phyloP scores from a whole-genome alignment of 2,888 invertebrate genomes.

The Epirrhoe alternata region DNA sequence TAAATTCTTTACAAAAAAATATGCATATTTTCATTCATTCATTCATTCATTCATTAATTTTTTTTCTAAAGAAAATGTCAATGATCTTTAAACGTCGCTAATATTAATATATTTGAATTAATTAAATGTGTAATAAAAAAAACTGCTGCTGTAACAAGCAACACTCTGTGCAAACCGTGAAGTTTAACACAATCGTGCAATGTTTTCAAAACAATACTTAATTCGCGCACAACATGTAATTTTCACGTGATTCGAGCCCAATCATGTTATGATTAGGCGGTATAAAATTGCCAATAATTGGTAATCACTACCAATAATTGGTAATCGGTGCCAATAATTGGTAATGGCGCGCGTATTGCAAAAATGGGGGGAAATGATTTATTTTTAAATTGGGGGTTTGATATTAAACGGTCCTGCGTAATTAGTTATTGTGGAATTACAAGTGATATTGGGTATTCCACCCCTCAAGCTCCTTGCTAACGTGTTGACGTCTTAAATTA shows the following conservation, averaged over 20 bases:
- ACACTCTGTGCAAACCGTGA: slow-evolving; percentile 4
- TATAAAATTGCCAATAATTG: slow-evolving; percentile 44
- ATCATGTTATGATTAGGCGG: slow-evolving; percentile 54
- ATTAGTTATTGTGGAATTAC: slow-evolving; percentile 9
- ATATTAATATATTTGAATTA: no score
- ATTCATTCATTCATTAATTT: no score
- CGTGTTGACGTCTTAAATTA: neutral
- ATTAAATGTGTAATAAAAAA: neutral
- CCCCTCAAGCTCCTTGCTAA: neutral
- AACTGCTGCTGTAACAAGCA: neutral
- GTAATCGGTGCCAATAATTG: slow-evolving; percentile 44
- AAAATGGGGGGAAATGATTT: slow-evolving; percentile 48
- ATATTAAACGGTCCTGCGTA: slow-evolving; percentile 19
- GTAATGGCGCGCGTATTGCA: slow-evolving; percentile 48
- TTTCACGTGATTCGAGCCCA: slow-evolving; percentile 53
- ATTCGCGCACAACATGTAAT: slow-evolving; percentile 48
- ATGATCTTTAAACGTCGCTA: no score
- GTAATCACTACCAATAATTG: slow-evolving; percentile 37
- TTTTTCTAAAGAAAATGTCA: no score
- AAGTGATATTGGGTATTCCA: neutral
- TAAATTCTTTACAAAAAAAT: no score
- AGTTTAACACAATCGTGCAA: slow-evolving; percentile 14
- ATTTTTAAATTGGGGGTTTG: slow-evolving; percentile 44
- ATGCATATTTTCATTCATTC: no score
- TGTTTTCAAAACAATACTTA: slow-evolving; percentile 55